Evolutionary conservation across 2,113 vertebrate species (phyloP), one percentile per base, ranked within the genome.

Genomic region (Phylloscopus trochiloides): DNA sequence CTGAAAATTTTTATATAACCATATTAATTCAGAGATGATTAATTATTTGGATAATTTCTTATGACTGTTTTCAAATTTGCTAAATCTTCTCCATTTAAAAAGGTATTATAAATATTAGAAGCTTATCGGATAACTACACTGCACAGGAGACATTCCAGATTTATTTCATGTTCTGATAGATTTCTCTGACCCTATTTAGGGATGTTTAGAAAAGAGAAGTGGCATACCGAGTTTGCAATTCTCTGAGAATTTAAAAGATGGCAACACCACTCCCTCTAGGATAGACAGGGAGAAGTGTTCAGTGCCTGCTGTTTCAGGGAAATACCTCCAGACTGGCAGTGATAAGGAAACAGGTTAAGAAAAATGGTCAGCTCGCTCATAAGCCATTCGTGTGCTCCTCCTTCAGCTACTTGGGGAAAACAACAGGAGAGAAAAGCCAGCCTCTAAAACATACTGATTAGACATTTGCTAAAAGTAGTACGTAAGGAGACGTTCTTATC

Each of bases 221-320:
- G 7, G 32, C 50, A 90, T 84, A 68, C 19, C 3, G 21, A 67
- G 76, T 36, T 50, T 38, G 57, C 47, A 95, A 50, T 78, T 65
- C 47, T 36, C 81, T 36, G 42, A 76, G 62, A 88, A 86, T 70
- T 66, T 85, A 59, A 42, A 91, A 92, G 38, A 87, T 20, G 67
- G 83, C 68, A 88, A 66, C 59, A 91, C 40, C 78, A 22, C 79
- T 95, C 93, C 82, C 50, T 83, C 95, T 84, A 79, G 72, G 76
- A 92, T 38, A 34, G 14, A 72, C n/a, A 66, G 40, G 36, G 19
- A 72, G 50, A 88, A 95, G 76, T 79, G 86, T 62, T 91, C 58
- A 32, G 58, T n/a, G 43, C 17, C 48, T 84, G 68, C 31, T 70
- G 8, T 92, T 95, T 87, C 71, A 52, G 26, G 62, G 75, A 91